Evolutionary conservation across 1,140 invertebrate genomes (phyloP).

Genomic region (Drosophila sucinea): DNA sequence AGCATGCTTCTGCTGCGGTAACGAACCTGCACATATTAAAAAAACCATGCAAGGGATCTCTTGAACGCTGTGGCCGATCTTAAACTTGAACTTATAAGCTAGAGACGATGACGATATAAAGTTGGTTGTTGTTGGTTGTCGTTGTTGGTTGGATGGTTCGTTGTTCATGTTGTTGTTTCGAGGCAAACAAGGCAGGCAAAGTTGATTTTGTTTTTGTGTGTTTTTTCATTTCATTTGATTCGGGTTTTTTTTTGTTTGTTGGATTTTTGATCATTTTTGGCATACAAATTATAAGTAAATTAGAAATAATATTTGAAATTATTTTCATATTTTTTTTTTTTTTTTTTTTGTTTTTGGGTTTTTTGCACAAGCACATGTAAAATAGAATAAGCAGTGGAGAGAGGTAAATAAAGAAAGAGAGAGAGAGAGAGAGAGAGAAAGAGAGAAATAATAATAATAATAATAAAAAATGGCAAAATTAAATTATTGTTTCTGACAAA

Average conservation of each 20-base stretch:
- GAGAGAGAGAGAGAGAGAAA: conserved; percentile 56
- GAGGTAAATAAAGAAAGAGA: conserved; percentile 69
- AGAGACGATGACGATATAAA: conserved; percentile 23
- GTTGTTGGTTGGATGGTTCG: conserved; percentile 29
- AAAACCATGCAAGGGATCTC: conserved; percentile 79
- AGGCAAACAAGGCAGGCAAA: conserved; percentile 4
- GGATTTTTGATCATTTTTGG: conserved; percentile 2
- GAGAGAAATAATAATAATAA: conserved; percentile 35
- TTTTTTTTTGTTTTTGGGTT: conserved; percentile 25
- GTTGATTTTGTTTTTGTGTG: conserved; percentile 51
- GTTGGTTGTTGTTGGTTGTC: conserved; percentile 25
- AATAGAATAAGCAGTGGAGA: conserved; percentile 55
- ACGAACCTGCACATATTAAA: conserved; percentile 82
- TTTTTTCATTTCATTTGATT: conserved; percentile 1
- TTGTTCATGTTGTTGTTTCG: conserved; percentile 22
- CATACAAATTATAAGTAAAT: conserved; percentile 22
- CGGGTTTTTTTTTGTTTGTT: background rate
- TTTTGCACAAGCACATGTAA: conserved; percentile 75
- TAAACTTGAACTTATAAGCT: conserved; percentile 53
- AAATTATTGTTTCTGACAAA: conserved; percentile 1
- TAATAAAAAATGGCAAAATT: conserved; percentile 16
- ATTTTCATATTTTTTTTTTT: conserved; percentile 10
- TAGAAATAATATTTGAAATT: conserved; percentile 40
- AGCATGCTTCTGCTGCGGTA: conserved; percentile 45
- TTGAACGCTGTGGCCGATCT: conserved; percentile 61